These are phyloP conservation scores for Caloenas nicobarica DNA, from an alignment of 2,113 vertebrate genomes.

Conservation along the genomic window DNA sequence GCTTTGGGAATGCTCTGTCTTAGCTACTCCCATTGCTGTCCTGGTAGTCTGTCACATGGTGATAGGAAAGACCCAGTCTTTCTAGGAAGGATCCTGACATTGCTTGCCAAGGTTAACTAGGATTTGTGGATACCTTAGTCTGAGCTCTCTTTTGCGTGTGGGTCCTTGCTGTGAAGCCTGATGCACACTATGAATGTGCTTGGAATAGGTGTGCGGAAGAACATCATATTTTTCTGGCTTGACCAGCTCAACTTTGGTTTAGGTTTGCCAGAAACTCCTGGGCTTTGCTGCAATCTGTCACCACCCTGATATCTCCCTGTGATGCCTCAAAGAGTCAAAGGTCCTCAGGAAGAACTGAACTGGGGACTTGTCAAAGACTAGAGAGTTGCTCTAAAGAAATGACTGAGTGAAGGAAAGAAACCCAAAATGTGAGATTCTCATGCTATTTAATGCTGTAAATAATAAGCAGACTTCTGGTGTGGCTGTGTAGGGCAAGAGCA, in stretches of 20 bases:
- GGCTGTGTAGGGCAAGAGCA: not conserved
- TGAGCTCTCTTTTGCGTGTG: not conserved
- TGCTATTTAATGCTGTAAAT: not conserved
- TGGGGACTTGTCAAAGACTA: not conserved
- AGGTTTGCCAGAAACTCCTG: not conserved
- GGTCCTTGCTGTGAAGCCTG: not conserved
- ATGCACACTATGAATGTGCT: not conserved
- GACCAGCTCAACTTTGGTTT: not conserved
- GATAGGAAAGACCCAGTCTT: not conserved
- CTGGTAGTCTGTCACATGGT: not conserved
- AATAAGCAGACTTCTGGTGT: not conserved
- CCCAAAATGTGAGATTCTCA: not conserved
- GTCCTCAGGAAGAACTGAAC: not conserved
- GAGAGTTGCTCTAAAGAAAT: not conserved
- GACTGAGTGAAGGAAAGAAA: not conserved
- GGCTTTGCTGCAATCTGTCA: slow-evolving; percentile 10
- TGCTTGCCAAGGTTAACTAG: not conserved
- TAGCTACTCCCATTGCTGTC: not conserved
- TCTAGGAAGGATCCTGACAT: not conserved
- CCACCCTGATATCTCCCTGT: not conserved
- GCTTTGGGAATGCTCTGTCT: not conserved
- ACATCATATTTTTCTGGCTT: slow-evolving; percentile 13
- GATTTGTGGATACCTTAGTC: not conserved
- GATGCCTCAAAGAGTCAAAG: not conserved
- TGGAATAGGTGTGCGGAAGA: not conserved